Evolutionary conservation across 1,140 invertebrate genomes (phyloP).

Genomic region (Geopemphigus sp.): DNA sequence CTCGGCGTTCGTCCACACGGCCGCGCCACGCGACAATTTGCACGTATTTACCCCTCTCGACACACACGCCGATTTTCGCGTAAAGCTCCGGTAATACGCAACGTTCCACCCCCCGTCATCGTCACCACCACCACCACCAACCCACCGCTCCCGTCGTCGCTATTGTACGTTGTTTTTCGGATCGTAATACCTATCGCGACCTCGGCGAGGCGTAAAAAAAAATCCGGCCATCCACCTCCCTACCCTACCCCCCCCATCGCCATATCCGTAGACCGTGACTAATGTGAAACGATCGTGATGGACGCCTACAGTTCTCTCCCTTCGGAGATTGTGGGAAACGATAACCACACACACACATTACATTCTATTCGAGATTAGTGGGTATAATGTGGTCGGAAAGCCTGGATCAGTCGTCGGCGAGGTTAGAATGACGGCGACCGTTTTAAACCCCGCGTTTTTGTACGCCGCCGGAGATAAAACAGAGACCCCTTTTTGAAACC

Average conservation of each 20-base stretch:
- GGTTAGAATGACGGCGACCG: slow-evolving; percentile 2
- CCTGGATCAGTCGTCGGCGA: slow-evolving; percentile 28
- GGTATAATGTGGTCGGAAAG: slow-evolving; percentile 24
- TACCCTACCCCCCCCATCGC: no score
- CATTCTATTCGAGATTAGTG: slow-evolving; percentile 41
- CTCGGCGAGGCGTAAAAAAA: slow-evolving; percentile 23
- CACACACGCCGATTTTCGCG: not conserved
- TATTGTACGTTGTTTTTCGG: no score
- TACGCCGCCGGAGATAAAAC: slow-evolving; percentile 10
- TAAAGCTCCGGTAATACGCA: slow-evolving; percentile 21
- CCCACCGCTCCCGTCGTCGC: no score
- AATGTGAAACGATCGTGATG: slow-evolving; percentile 45
- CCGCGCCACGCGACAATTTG: not conserved
- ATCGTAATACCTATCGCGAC: not conserved
- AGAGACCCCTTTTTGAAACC: not conserved
- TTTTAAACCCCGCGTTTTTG: not conserved
- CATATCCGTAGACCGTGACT: slow-evolving; percentile 35
- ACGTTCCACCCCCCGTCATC: no score
- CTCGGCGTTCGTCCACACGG: not conserved
- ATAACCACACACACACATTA: slow-evolving; percentile 1
- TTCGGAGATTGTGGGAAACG: not conserved
- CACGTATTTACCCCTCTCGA: not conserved
- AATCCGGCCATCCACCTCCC: not conserved
- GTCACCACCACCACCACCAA: no score
- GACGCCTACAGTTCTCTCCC: not conserved